Percentiles rank a stretch among this genome's conserved stretches.
These are phyloP conservation scores for Poeciliopsis retropinna DNA, from an alignment of 2,113 vertebrate genomes.

Conservation along the genomic window DNA sequence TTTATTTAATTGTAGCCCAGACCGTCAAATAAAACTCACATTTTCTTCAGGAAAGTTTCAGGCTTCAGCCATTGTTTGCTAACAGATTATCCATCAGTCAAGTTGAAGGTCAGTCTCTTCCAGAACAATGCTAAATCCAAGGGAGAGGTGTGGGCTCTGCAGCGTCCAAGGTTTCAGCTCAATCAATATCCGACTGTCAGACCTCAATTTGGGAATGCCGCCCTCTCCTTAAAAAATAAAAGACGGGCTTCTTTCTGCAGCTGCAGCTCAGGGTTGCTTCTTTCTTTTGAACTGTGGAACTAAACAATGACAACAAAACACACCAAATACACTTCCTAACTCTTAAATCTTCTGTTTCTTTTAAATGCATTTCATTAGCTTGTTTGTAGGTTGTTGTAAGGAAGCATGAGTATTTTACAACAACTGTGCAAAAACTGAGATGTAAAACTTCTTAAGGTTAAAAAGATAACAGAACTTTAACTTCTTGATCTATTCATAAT, in stretches of 20 bases:
- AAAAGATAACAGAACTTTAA: not conserved
- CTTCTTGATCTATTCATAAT: not conserved
- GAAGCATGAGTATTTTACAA: not conserved
- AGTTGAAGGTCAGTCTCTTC: constrained; percentile 51
- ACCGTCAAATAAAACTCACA: not conserved
- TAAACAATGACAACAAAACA: not conserved
- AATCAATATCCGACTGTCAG: constrained; percentile 66
- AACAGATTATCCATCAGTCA: constrained; percentile 2
- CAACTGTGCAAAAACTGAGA: not conserved
- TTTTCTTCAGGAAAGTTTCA: not conserved
- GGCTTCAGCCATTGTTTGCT: constrained; percentile 29
- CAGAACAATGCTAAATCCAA: constrained; percentile 27
- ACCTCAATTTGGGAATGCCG: constrained; percentile 45
- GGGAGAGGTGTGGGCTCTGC: constrained; percentile 32
- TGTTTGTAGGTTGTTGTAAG: not conserved
- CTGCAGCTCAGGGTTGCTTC: not conserved
- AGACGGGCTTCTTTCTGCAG: constrained; percentile 19
- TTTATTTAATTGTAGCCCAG: constrained; percentile 14
- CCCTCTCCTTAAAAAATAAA: constrained; percentile 22
- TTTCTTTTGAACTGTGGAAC: not conserved
- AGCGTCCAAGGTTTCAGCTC: constrained; percentile 50
- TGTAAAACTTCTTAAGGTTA: not conserved
- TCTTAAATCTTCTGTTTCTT: not conserved
- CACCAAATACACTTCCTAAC: not conserved
- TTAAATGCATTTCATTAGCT: not conserved